Base-by-base conservation (phyloP, 2,888 invertebrate species). In the Xanthorhoe spadicearia region DNA sequence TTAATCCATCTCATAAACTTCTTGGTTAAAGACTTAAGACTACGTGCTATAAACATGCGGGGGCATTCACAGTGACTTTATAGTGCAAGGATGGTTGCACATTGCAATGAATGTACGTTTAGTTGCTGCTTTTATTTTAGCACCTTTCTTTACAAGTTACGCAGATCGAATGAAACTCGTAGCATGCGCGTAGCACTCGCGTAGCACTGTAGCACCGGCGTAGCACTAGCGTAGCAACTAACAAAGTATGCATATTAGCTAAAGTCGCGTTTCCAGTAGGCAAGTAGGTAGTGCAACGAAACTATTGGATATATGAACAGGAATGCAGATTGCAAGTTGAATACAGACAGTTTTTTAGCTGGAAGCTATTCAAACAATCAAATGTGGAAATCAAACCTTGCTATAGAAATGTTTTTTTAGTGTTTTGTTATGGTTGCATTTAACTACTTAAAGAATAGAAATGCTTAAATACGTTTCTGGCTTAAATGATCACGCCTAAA, bases 1-100 rank as follows among this genome's bases (percentile, higher is more conserved):
- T 69, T 60, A 32, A 62, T 55, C 61, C 61, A 49, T 66, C 68
- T 67, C 73, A 57, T 73, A 73, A 73, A 71, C 61, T 65, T 65
- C 51, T 48, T 52, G 57, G 53, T 68, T 69, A 60, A 71, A 58
- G 38, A 43, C 38, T 43, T 43, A 43, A 43, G 56, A 64, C 56
- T 32, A 51, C 50, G 51, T 64, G 17, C 59, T 18, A 54, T 58
- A 62, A 61, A 65, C 61, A 68, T 28, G 19, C 18, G 18, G 32
- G 46, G 57, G 28, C 51, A 50, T 67, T 55, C 13, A 50, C 38
- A 9, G 38, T 56, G 51, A 18, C 53, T 61, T 61, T 58, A 54
- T 19, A 52, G 64, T 54, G 18, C 43, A 54, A 58, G 54, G 64
- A 52, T 64, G 54, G 64, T 13, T 54, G 59, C 59, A 64, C 53